Base-by-base conservation (phyloP, 2,797 vertebrate genomes). In the Synaphobranchus kaupii region DNA sequence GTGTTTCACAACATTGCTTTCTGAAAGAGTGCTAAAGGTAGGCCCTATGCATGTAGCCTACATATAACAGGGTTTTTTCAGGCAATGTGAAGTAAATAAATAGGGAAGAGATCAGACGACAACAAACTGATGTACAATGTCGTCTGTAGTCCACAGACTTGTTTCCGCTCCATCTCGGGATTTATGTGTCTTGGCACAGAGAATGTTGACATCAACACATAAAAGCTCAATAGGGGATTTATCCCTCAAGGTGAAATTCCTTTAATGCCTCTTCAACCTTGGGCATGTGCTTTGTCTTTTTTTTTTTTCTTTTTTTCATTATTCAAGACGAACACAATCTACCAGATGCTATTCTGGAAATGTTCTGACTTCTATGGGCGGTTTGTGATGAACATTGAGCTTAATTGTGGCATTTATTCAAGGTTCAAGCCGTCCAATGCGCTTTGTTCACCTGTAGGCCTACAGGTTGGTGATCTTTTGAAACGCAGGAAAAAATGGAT, bases 191-290 rank as follows among this genome's bases (percentile, higher is more conserved):
- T 78, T 78, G 39, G 47, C 78, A 50, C 7, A 48, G 44, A 81
- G 78, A 48, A 81, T 81, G 78, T 81, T 50, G 47, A 81, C 44
- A 81, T 15, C 78, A 78, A 22, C 71, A 78, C 34, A 81, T 81
- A 81, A 81, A 81, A 48, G n/a, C 78, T 81, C 47, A 47, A 78
- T 78, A 78, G 78, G n/a, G 47, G 25, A 81, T 81, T 81, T 81
- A 81, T 81, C 20, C 78, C 73, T 78, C 78, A 81, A 81, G 78
- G 78, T 81, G 78, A 81, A 81, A 81, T 50, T 9, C 44, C 20
- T 81, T 81, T 20, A 81, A 50, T 48, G 78, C 78, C 44, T n/a
- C 34, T 78, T 44, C 20, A 78, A 44, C 73, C 34, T 78, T 22
- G 39, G 39, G 31, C 73, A 47, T 47, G 73, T 47, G 73, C 7